Evolutionary conservation across 2,888 invertebrate genomes (phyloP), one percentile per base, ranked within the genome.

Genomic region (Eilema caniola): DNA sequence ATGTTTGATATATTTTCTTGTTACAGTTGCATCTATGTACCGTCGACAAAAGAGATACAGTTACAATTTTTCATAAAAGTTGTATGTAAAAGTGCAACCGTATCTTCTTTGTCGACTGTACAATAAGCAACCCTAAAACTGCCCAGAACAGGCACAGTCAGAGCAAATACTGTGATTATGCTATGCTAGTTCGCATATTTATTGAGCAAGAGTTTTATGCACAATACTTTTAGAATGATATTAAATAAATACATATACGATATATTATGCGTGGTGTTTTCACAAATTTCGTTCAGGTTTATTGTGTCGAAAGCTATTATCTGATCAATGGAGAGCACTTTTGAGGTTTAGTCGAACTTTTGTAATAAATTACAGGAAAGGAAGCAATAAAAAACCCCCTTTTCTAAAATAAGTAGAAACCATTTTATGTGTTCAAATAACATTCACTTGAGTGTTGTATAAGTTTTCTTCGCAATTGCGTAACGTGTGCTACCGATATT

Each of bases 271-370:
- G 2, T 10, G 53, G n/a, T n/a, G 5, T 53, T 47, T 53, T n/a
- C 53, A n/a, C n/a, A n/a, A 53, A 53, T n/a, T 53, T 31, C 28
- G 20, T 8, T 20, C n/a, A 28, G 16, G 31, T 53, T n/a, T n/a
- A 53, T 53, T 53, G 53, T 53, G 53, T 53, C 53, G 53, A 53
- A n/a, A 53, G 53, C n/a, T n/a, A 53, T 53, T 53, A n/a, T 53
- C n/a, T 8, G 53, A 53, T 53, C 53, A 53, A 53, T 53, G 10
- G 53, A 53, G 8, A 53, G n/a, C 53, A 53, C n/a, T 53, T n/a
- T 53, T 53, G 53, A 53, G 53, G 53, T 53, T 53, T n/a, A 53
- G n/a, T n/a, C 53, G 53, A 53, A 53, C 53, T 53, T 53, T 53
- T 53, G 53, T 53, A 53, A 53, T 53, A 53, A n/a, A 53, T 53